Evolutionary conservation across 1,140 invertebrate species (phyloP), one percentile per base, ranked within the genome.

Genomic region (Mycetomoellerius zeteki): DNA sequence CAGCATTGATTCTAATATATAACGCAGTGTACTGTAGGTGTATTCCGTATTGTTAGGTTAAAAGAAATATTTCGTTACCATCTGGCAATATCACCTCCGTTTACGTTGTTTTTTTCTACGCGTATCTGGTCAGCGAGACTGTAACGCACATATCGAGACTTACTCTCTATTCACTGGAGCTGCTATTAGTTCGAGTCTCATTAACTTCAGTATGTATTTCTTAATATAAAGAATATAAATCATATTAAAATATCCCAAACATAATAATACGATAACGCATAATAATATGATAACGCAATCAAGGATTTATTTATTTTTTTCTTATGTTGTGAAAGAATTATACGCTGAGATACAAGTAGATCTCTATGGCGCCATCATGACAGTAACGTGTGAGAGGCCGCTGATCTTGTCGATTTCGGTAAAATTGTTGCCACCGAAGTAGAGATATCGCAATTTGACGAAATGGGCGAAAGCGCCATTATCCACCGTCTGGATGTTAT

Each of bases 401-500:
- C 6, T 37, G 12, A 37, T 16, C 30, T 37, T 65, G 16, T 43
- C 50, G 10, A 73, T 30, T n/a, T 43, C 47, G 33, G 24, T 58
- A 1, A 60, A 16, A 33, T 82, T 71, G n/a, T 82, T 73, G 19
- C 33, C 21, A 19, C 5, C 5, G 10, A 90, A 27, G 0, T 69
- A 7, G 5, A 89, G 16, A 1, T 2, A 16, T 37, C 33, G 43
- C n/a, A 91, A 27, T 10, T 84, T 37, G 6, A 27, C 3, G 6
- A 82, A 47, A 12, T 27, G 58, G 7, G 8, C 0, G 24, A 91
- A 91, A 12, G 72, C 50, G 14, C 12, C 52, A 1, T 52, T 1
- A 3, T 91, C 54, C 37, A 88, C 37, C 0, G 6, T 2, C 8
- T 1, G 6, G 24, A 90, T 88, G 58, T 12, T 30, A 43, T 90